These are phyloP conservation scores for Agriopis marginaria DNA, from an alignment of 2,888 invertebrate species.

Conservation along the genomic window DNA sequence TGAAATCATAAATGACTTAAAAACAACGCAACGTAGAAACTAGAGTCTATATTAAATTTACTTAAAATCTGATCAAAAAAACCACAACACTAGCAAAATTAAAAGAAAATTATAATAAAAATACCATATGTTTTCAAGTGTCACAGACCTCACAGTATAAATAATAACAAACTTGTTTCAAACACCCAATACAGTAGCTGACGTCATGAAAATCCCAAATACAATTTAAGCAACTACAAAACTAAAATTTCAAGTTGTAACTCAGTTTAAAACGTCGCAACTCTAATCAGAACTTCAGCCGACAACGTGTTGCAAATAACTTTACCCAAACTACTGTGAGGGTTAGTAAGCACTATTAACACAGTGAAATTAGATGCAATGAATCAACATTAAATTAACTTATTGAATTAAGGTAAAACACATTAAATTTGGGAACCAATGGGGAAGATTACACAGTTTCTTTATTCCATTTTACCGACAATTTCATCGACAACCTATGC, in stretches of 20 bases:
- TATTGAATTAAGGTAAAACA: too few relatives aligned
- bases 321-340: conserved; percentile 40
- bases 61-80: too few relatives aligned
- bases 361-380: not conserved
- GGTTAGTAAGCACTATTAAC: conserved; percentile 31
- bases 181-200: conserved; percentile 20
- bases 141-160: not conserved
- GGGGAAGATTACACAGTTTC: too few relatives aligned
- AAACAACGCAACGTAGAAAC: too few relatives aligned
- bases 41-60: too few relatives aligned
- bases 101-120: too few relatives aligned
- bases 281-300: conserved; percentile 46
- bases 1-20: too few relatives aligned
- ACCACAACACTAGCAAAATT: too few relatives aligned
- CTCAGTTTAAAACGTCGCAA: conserved; percentile 42
- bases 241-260: conserved; percentile 39
- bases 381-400: not conserved
- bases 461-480: too few relatives aligned
- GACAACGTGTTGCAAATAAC: conserved; percentile 48
- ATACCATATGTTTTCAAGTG: too few relatives aligned
- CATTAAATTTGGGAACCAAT: too few relatives aligned
- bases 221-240: conserved; percentile 37
- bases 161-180: conserved; percentile 8
- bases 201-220: conserved; percentile 27
- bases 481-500: too few relatives aligned